A percentile compares a stretch with the other conserved stretches of the same genome.
Conservation (phyloP, 2,888 invertebrate genomes). For the Lutraria lutraria region DNA sequence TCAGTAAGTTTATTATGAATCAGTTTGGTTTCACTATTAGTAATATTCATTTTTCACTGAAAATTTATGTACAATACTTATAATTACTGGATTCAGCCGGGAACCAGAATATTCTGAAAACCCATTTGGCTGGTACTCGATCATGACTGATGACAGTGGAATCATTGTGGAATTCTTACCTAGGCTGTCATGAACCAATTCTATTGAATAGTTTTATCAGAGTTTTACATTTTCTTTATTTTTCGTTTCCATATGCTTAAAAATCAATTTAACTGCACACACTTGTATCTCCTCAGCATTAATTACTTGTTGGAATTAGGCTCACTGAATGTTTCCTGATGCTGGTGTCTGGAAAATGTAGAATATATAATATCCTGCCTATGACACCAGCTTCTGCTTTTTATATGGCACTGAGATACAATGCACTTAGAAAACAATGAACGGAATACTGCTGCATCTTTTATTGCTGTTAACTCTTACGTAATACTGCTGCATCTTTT, state of each 20-base stretch:
- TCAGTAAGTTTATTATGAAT: too few species aligned
- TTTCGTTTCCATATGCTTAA: background rate
- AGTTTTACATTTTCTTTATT: background rate
- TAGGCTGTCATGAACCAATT: background rate
- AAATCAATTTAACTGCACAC: conserved; percentile 2
- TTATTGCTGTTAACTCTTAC: background rate
- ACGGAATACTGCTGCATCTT: background rate
- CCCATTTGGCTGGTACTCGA: background rate
- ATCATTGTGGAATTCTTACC: too few species aligned
- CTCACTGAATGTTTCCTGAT: background rate
- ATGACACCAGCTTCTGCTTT: background rate
- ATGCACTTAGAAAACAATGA: background rate
- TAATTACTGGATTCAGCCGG: background rate
- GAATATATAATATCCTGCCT: background rate
- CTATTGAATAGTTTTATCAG: background rate
- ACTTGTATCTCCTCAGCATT: background rate
- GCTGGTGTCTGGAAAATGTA: background rate
- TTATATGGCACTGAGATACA: background rate
- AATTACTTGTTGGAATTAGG: conserved; percentile 1
- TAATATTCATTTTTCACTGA: too few species aligned
- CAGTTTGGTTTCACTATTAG: too few species aligned
- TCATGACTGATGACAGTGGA: too few species aligned
- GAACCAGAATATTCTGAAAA: background rate
- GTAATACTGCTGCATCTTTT: background rate
- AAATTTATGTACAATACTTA: too few species aligned